phyloP scores from a whole-genome alignment of 2,888 invertebrate genomes.

The Helleia helle region DNA sequence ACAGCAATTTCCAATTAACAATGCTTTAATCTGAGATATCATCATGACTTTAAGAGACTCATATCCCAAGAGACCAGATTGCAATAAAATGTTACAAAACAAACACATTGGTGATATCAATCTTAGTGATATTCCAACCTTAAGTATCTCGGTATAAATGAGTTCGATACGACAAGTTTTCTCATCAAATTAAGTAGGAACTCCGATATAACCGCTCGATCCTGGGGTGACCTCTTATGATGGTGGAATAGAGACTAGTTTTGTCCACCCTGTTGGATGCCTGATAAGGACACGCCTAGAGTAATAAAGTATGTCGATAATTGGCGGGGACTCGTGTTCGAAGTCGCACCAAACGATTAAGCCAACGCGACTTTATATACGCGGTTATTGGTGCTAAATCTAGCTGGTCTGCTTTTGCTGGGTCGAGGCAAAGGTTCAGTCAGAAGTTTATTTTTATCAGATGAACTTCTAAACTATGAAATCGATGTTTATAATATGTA shows the following conservation, averaged over 20 bases:
- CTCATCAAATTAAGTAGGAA: conserved; percentile 66
- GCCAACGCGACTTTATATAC: not conserved
- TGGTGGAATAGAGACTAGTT: conserved; percentile 22
- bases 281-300: conserved; percentile 7
- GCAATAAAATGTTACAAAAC: conserved; percentile 32
- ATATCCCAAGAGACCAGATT: conserved; percentile 20
- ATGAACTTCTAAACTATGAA: no score
- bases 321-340: conserved; percentile 45
- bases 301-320: conserved; percentile 66
- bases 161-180: conserved; percentile 58
- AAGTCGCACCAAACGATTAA: conserved; percentile 3
- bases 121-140: conserved; percentile 30
- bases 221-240: conserved; percentile 12
- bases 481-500: no score
- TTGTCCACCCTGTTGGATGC: conserved; percentile 23
- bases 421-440: no score
- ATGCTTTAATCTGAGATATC: no score
- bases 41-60: no score
- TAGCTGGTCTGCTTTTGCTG: no score
- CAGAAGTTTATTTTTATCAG: no score
- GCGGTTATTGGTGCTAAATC: no score
- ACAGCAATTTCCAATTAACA: no score
- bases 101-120: conserved; percentile 37
- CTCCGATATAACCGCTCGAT: conserved; percentile 24
- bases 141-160: conserved; percentile 55